Base-by-base conservation (phyloP, 2,797 vertebrate genomes). In the Bryconaethiops microstoma region DNA sequence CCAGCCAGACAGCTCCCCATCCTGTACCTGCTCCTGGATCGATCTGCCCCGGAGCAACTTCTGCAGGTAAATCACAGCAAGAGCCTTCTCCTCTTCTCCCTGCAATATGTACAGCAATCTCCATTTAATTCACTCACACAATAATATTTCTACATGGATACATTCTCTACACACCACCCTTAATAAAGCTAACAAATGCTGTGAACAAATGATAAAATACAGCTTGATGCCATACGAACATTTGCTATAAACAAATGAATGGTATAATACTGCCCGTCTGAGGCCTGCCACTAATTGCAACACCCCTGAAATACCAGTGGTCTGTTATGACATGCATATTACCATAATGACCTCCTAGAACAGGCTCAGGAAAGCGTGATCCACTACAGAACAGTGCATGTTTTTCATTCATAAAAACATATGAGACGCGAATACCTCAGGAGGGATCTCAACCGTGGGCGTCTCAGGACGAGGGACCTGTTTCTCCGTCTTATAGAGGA, bases 31-130 rank as follows among this genome's bases (percentile, higher is more conserved):
- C 78, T 93, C 95, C 87, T 98, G 97, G 80, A 94, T 69, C 5
- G 92, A 94, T 88, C 96, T 93, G 86, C 97, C 97, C 85, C 97
- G 95, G 60, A 99, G 91, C 78, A 99, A 78, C 86, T 95, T 96
- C 90, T 99, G 97, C 84, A 99, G 85, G 82, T 84, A 87, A 86
- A 97, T 95, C 76, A 96, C 92, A 35, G 97, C 96, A 75, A 96
- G 90, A 85, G 98, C 96, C 67, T 14, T 92, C 69, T 97, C 95
- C 89, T 97, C 97, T 6, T 97, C 95, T 42, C 93, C 94, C 97
- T 98, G 82, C 71, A 64, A 23, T 9, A 83, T 7, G 64, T 19
- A 69, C 2, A 75, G 23, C 0, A 35, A 40, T 16, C 57, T 8
- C 2, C 65, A 76, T 5, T 35, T 50, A 17, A 39, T 39, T 45